Evolutionary conservation across 2,113 vertebrate species (phyloP).

Genomic region (Pitta sordida): DNA sequence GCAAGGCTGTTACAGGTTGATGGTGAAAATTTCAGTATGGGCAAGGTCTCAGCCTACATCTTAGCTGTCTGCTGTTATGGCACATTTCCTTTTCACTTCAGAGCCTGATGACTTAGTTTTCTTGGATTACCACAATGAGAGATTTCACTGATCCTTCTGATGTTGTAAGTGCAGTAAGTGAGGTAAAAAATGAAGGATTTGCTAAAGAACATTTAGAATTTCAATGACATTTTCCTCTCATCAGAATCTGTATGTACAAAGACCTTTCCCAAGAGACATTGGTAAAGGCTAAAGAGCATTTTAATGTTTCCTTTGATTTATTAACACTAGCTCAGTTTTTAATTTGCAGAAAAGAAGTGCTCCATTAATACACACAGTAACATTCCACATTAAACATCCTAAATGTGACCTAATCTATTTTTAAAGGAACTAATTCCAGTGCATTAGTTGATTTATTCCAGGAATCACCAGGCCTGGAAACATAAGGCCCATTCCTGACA

Average conservation of each 20-base stretch:
- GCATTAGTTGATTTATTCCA: background rate
- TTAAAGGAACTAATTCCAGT: background rate
- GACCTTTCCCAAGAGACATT: background rate
- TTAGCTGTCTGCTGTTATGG: background rate
- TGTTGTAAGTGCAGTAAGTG: background rate
- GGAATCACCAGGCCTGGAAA: background rate
- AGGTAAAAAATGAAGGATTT: background rate
- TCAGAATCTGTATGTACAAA: background rate
- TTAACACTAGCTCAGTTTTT: background rate
- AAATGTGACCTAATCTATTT: background rate
- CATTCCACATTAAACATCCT: background rate
- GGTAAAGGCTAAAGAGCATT: background rate
- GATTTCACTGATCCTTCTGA: background rate
- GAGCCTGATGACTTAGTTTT: background rate
- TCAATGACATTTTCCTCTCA: background rate
- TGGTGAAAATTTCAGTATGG: background rate
- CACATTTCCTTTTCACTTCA: background rate
- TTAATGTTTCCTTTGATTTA: slow-evolving; percentile 25
- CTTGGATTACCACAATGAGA: background rate
- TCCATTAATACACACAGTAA: background rate
- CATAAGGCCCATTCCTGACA: background rate
- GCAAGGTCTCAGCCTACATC: background rate
- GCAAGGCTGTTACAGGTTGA: background rate
- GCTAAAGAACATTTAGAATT: background rate
- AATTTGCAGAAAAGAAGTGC: background rate